These are phyloP conservation scores for Falco biarmicus DNA, from an alignment of 2,797 vertebrate species.

Conservation along the genomic window DNA sequence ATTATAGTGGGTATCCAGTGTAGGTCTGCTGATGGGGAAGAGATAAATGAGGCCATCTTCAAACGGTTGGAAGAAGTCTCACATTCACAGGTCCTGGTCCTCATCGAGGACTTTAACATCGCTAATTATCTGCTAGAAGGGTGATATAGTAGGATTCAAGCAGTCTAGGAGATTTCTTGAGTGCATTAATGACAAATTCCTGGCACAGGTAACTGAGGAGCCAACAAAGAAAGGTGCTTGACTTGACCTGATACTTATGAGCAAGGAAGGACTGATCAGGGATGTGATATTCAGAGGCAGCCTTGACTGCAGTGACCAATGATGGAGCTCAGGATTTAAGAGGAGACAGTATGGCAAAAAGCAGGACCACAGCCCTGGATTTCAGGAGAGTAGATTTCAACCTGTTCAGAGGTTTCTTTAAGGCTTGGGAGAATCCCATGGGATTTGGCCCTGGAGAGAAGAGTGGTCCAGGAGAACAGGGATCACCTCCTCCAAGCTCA, in stretches of 20 bases:
- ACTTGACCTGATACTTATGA: neutral
- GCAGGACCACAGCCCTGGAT: neutral
- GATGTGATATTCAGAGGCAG: neutral
- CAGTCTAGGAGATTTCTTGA: neutral
- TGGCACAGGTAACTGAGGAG: neutral
- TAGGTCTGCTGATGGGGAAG: neutral
- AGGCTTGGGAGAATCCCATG: neutral
- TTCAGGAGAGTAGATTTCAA: neutral
- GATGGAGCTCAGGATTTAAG: neutral
- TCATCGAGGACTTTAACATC: neutral
- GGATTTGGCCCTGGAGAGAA: neutral
- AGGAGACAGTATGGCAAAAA: neutral
- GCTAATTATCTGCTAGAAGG: neutral
- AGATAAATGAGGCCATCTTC: neutral
- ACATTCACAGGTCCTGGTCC: neutral
- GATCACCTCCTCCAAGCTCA: neutral
- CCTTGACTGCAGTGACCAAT: neutral
- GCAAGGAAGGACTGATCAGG: neutral
- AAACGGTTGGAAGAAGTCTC: neutral
- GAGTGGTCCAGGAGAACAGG: neutral
- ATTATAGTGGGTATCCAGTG: neutral
- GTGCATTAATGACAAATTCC: neutral
- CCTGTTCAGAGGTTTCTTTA: neutral
- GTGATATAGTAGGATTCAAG: neutral
- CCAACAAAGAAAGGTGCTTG: neutral